These are phyloP conservation scores for Pseudococcus viburni DNA, from an alignment of 2,888 invertebrate genomes.

Conservation along the genomic window DNA sequence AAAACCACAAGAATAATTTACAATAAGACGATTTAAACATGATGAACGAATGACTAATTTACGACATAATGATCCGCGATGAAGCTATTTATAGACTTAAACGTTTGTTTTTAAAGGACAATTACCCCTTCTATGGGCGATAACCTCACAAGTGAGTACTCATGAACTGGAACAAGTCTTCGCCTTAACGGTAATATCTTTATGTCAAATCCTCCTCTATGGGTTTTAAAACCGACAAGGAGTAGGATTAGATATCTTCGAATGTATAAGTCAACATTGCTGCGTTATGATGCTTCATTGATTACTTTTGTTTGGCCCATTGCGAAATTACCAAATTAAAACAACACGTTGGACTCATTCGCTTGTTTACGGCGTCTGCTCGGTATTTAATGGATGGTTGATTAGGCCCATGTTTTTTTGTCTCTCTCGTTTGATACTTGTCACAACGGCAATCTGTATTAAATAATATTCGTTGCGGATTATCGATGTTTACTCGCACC, in stretches of 20 bases:
- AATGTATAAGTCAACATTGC: constrained; percentile 1
- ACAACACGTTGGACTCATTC: constrained; percentile 28
- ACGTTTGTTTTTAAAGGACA: constrained; percentile 54
- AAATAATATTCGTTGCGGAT: constrained; percentile 65
- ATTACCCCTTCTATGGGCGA: constrained; percentile 41
- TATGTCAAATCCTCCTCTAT: constrained; percentile 40
- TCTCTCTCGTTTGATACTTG: not conserved
- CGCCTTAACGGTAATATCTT: constrained; percentile 48
- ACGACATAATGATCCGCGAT: not conserved
- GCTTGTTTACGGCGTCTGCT: constrained; percentile 50
- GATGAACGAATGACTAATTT: constrained; percentile 12
- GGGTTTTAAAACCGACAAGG: constrained; percentile 30
- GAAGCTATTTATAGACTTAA: constrained; percentile 50
- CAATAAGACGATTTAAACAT: constrained; percentile 62
- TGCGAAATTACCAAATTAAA: constrained; percentile 56
- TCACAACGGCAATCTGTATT: constrained; percentile 39
- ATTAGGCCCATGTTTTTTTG: constrained; percentile 44
- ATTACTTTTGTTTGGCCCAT: constrained; percentile 59
- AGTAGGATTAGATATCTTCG: constrained; percentile 48
- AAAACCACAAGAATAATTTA: constrained; percentile 60
- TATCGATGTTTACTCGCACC: constrained; percentile 57
- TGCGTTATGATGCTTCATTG: constrained; percentile 56
- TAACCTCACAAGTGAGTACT: constrained; percentile 56
- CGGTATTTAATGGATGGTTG: constrained; percentile 60
- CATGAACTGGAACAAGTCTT: constrained; percentile 51